These are phyloP conservation scores for Saccostrea echinata DNA, from an alignment of 1,140 invertebrate species.

Conservation along the genomic window DNA sequence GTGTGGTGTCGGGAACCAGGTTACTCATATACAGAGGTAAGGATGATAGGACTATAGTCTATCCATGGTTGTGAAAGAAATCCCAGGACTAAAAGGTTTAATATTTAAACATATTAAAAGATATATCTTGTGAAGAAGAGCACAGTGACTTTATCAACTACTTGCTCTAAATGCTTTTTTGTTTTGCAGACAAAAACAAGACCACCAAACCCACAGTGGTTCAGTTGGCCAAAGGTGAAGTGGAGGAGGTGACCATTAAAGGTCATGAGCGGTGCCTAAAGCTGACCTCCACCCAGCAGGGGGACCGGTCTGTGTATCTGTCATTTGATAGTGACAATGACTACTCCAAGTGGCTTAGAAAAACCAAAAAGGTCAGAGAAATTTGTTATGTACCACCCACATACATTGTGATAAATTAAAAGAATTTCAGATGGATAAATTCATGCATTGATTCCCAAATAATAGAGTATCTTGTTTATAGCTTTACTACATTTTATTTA, in stretches of 20 bases:
- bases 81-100: no score
- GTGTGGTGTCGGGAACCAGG: slow-evolving; percentile 77
- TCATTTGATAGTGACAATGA: slow-evolving; percentile 73
- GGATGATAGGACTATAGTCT: not conserved
- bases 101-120: no score
- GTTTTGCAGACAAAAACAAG: slow-evolving; percentile 74
- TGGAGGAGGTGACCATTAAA: slow-evolving; percentile 77
- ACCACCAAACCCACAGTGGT: slow-evolving; percentile 72
- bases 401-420: no score
- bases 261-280: slow-evolving; percentile 75
- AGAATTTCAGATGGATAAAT: no score
- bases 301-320: slow-evolving; percentile 76
- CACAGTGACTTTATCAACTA: not conserved
- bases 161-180: not conserved
- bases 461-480: no score
- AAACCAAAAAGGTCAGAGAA: slow-evolving; percentile 75
- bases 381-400: not conserved
- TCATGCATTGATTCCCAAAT: no score
- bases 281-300: slow-evolving; percentile 73
- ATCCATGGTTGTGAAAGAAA: no score
- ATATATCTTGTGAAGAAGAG: no score
- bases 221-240: slow-evolving; percentile 77
- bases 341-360: slow-evolving; percentile 76
- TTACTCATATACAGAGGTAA: slow-evolving; percentile 78
- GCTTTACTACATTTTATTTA: no score